These are phyloP conservation scores for Megalops atlanticus DNA, from an alignment of 2,113 vertebrate species.

Conservation along the genomic window DNA sequence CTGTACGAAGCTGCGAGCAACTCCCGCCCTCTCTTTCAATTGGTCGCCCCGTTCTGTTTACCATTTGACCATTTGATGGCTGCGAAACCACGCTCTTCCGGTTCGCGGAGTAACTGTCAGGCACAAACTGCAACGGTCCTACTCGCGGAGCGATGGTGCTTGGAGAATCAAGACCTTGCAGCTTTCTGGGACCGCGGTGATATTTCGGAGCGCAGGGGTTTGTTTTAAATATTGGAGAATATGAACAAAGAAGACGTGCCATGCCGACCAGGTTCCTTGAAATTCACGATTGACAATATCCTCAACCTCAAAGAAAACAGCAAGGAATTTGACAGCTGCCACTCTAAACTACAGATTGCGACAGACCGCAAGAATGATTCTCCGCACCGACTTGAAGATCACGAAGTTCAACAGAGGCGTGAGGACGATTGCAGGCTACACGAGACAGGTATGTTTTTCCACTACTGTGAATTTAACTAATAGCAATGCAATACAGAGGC, in stretches of 20 bases:
- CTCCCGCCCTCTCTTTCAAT: constrained; percentile 50
- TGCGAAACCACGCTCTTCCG: constrained; percentile 55
- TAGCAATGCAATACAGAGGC: neutral
- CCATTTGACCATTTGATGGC: constrained; percentile 65
- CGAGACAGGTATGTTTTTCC: constrained; percentile 55
- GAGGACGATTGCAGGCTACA: constrained; percentile 40
- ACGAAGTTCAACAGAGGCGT: constrained; percentile 36
- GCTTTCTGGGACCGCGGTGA: constrained; percentile 21
- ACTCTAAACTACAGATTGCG: constrained; percentile 37
- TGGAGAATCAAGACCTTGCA: constrained; percentile 48
- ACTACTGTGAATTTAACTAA: neutral
- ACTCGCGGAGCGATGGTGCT: constrained; percentile 68
- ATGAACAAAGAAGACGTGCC: constrained; percentile 75
- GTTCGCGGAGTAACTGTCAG: constrained; percentile 43
- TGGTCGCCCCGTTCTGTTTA: constrained; percentile 48
- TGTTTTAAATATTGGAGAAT: constrained; percentile 56
- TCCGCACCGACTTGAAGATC: constrained; percentile 47
- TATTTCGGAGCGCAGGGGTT: constrained; percentile 20
- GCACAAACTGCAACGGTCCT: constrained; percentile 50
- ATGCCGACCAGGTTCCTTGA: constrained; percentile 74
- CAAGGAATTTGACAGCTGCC: constrained; percentile 58
- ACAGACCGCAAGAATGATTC: constrained; percentile 48
- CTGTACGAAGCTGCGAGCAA: constrained; percentile 28
- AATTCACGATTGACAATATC: constrained; percentile 79
- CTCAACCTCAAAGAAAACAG: constrained; percentile 71